Evolutionary conservation across 1,140 invertebrate genomes (phyloP).

Genomic region (Lamellibrachia luymesi): DNA sequence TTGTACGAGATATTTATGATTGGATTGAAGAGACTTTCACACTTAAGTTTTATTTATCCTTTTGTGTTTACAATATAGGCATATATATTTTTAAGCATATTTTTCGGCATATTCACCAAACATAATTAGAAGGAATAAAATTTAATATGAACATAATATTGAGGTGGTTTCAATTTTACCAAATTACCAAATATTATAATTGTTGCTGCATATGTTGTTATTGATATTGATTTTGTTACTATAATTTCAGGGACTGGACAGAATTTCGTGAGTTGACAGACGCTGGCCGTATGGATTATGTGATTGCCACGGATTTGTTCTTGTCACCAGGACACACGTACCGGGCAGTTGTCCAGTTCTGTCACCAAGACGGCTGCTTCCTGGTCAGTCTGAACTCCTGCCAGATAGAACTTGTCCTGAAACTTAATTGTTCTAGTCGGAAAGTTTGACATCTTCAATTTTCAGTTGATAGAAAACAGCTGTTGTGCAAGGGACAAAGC

Average conservation of each 20-base stretch:
- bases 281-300: neutral
- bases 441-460: no score
- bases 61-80: no score
- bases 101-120: no score
- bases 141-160: no score
- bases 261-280: neutral
- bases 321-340: neutral
- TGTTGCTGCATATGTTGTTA: neutral
- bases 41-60: no score
- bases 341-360: neutral
- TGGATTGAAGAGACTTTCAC: neutral
- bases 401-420: neutral
- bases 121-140: no score
- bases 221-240: neutral
- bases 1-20: neutral
- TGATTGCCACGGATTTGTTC: neutral
- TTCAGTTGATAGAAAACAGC: no score
- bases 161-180: no score
- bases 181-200: no score
- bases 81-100: neutral
- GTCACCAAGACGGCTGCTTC: constrained; percentile 9
- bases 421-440: neutral
- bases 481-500: no score
- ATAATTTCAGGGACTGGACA: neutral
- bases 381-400: neutral